Evolutionary conservation across 2,797 vertebrate genomes (phyloP).

Genomic region (Iguana delicatissima): DNA sequence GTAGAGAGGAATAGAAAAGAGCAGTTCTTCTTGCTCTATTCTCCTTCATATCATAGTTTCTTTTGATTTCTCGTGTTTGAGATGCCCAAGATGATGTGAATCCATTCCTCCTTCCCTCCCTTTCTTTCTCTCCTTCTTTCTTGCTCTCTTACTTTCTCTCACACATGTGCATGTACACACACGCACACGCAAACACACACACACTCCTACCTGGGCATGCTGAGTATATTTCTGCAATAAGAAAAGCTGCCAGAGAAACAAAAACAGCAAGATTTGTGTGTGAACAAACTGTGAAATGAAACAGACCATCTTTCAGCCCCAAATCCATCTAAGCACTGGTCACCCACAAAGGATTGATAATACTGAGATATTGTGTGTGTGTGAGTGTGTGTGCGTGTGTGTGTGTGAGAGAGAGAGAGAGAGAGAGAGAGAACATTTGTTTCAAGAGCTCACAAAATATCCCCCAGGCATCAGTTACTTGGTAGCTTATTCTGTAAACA

Average conservation of each 20-base stretch:
- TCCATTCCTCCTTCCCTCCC: neutral
- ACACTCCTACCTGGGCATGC: constrained; percentile 57
- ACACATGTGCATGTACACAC: too few species aligned
- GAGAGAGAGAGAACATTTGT: constrained; percentile 37
- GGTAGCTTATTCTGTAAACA: constrained; percentile 72
- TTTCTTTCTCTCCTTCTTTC: neutral
- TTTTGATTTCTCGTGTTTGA: constrained; percentile 57
- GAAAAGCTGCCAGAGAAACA: constrained; percentile 61
- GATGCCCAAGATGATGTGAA: constrained; percentile 52
- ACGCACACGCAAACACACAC: too few species aligned
- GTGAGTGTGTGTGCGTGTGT: neutral
- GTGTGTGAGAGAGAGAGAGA: neutral
- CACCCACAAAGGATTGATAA: constrained; percentile 58
- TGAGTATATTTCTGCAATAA: constrained; percentile 60
- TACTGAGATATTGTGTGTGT: neutral
- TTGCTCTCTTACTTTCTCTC: too few species aligned
- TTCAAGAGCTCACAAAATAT: constrained; percentile 65
- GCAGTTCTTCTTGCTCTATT: constrained; percentile 17
- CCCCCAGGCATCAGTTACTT: constrained; percentile 71
- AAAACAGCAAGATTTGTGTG: constrained; percentile 72
- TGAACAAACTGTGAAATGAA: constrained; percentile 74
- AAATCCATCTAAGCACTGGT: constrained; percentile 67
- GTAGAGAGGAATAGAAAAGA: constrained; percentile 18
- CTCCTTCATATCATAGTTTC: constrained; percentile 11
- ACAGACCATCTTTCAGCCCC: constrained; percentile 61